A percentile compares a stretch with the other conserved stretches of the same genome.
phyloP scores from a whole-genome alignment of 2,797 vertebrate species.

The Amazonetta brasiliensis region DNA sequence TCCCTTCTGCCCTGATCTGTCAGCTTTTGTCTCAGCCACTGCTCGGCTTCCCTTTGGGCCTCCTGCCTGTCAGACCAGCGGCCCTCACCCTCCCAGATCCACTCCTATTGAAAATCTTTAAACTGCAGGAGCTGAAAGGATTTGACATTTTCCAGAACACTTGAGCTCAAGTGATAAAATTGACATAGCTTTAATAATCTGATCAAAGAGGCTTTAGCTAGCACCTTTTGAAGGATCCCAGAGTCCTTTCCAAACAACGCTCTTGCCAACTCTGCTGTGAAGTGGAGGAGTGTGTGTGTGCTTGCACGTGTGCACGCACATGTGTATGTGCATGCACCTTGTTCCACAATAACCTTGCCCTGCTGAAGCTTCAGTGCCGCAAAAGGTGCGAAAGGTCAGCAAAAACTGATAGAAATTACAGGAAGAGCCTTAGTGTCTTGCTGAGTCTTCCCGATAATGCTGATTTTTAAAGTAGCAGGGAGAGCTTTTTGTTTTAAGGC shows the following conservation, averaged over 20 bases:
- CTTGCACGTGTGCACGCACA: neutral
- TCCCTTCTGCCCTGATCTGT: constrained; percentile 13
- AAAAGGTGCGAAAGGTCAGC: neutral
- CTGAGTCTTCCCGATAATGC: neutral
- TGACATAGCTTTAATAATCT: constrained; percentile 74
- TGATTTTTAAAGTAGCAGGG: neutral
- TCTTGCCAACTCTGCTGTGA: neutral
- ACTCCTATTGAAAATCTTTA: constrained; percentile 70
- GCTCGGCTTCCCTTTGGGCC: constrained; percentile 30
- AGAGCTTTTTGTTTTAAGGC: neutral
- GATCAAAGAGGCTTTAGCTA: constrained; percentile 72
- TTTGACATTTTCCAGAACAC: constrained; percentile 73
- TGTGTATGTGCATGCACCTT: neutral
- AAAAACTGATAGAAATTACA: constrained; percentile 17
- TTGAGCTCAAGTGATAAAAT: constrained; percentile 76
- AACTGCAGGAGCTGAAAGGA: constrained; percentile 67
- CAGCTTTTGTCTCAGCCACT: neutral
- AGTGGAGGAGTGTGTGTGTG: rapidly evolving
- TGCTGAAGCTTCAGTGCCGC: neutral
- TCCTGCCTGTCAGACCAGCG: constrained; percentile 28
- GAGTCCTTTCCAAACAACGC: constrained; percentile 48
- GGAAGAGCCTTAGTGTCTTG: constrained; percentile 2
- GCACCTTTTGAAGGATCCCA: constrained; percentile 55
- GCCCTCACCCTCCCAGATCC: constrained; percentile 12
- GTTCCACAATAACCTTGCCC: neutral